Evolutionary conservation across 1,140 invertebrate genomes (phyloP).

Genomic region (Holcopasites calliopsidis): DNA sequence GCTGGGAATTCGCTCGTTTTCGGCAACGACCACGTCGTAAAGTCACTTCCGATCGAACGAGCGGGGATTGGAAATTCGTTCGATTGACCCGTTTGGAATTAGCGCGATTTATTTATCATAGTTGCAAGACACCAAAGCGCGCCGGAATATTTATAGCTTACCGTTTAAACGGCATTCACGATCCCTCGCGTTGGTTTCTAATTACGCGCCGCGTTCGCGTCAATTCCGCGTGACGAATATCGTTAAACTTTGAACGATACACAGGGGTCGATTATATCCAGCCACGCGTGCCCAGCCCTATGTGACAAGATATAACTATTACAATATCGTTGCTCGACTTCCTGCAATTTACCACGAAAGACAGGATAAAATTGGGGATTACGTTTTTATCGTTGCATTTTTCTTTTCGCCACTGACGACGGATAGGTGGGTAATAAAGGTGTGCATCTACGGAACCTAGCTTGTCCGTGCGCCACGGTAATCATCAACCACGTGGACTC

Average conservation of each 20-base stretch:
- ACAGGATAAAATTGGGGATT: no score
- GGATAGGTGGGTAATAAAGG: not conserved
- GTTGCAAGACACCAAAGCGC: conserved; percentile 8
- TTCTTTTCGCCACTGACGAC: no score
- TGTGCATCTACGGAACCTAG: not conserved
- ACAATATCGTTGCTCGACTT: no score
- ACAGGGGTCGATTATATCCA: not conserved
- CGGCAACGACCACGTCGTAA: not conserved
- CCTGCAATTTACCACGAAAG: no score
- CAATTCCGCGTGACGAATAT: conserved; percentile 2
- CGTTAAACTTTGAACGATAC: conserved; percentile 16
- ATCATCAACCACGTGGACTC: conserved; percentile 22
- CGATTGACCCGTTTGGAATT: not conserved
- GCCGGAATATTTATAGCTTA: not conserved
- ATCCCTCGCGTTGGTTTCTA: conserved; percentile 25
- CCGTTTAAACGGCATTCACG: conserved; percentile 31
- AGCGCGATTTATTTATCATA: conserved; percentile 1
- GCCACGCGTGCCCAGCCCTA: not conserved
- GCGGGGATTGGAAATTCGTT: not conserved
- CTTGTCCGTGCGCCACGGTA: not conserved
- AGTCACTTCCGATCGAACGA: not conserved
- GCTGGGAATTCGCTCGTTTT: not conserved
- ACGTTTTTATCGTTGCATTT: no score
- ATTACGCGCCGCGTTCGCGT: conserved; percentile 1
- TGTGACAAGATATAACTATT: conserved; percentile 12